Conservation (phyloP, 2,113 vertebrate genomes). For the Hemichromis elongatus region DNA sequence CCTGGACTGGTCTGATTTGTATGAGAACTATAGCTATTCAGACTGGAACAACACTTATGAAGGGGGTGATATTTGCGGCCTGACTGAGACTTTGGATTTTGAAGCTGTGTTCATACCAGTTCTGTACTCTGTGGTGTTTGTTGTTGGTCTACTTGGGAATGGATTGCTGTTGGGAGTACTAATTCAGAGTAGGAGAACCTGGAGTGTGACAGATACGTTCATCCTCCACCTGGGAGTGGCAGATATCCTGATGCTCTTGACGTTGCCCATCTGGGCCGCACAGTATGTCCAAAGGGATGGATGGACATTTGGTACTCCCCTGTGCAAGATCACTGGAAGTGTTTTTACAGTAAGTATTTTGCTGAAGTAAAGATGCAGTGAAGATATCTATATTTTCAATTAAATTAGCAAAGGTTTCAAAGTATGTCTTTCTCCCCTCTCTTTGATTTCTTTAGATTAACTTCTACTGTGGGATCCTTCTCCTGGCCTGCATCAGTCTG, state of each 20-base stretch:
- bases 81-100: constrained; percentile 47
- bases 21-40: background rate
- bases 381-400: background rate
- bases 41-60: background rate
- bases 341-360: too few relatives aligned
- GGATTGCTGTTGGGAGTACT: constrained; percentile 73
- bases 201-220: constrained; percentile 81
- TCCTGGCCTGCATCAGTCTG: constrained; percentile 85
- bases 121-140: constrained; percentile 74
- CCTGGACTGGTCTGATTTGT: accelerated
- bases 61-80: constrained; percentile 38
- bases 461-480: constrained; percentile 87
- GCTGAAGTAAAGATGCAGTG: background rate
- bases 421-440: background rate
- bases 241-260: constrained; percentile 78
- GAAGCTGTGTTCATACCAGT: constrained; percentile 71
- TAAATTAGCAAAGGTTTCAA: background rate
- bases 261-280: constrained; percentile 79
- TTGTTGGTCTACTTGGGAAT: constrained; percentile 80
- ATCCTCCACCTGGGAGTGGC: constrained; percentile 81
- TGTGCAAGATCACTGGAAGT: constrained; percentile 79
- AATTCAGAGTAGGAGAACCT: constrained; percentile 54
- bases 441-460: constrained; percentile 69
- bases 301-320: constrained; percentile 75
- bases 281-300: constrained; percentile 30